Evolutionary conservation across 1,140 invertebrate genomes (phyloP).

Genomic region (Maniola jurtina): DNA sequence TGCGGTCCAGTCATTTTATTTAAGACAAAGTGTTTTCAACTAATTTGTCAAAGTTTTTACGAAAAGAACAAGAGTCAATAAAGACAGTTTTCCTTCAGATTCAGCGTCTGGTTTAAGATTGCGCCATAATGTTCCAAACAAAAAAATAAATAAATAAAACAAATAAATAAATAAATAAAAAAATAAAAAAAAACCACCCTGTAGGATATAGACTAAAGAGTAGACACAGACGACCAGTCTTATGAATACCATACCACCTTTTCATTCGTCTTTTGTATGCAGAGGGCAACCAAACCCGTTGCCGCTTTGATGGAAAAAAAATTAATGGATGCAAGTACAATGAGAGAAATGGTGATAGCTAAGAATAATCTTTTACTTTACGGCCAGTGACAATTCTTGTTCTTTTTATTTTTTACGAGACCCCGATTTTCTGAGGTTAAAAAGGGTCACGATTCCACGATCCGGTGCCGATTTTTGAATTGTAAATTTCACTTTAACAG

Average conservation of each 20-base stretch:
- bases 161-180: no score
- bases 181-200: no score
- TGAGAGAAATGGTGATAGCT: slow-evolving; percentile 75
- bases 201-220: slow-evolving; percentile 6
- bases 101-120: no score
- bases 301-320: slow-evolving; percentile 56
- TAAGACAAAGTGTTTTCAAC: no score
- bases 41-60: no score
- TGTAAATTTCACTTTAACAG: slow-evolving; percentile 48
- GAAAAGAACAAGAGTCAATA: no score
- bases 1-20: no score
- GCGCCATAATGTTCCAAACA: no score
- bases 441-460: slow-evolving; percentile 57
- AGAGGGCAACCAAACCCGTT: slow-evolving; percentile 65
- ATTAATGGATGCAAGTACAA: slow-evolving; percentile 71
- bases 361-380: slow-evolving; percentile 73
- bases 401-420: slow-evolving; percentile 56
- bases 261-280: slow-evolving; percentile 64
- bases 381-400: slow-evolving; percentile 55
- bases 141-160: no score
- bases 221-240: slow-evolving; percentile 50
- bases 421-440: slow-evolving; percentile 62
- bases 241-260: slow-evolving; percentile 54
- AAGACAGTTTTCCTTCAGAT: no score
- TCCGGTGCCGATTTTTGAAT: slow-evolving; percentile 58